Percentiles rank a stretch among this genome's conserved stretches.
These are phyloP conservation scores for Mythimna ferrago DNA, from an alignment of 2,888 invertebrate species.

Conservation along the genomic window DNA sequence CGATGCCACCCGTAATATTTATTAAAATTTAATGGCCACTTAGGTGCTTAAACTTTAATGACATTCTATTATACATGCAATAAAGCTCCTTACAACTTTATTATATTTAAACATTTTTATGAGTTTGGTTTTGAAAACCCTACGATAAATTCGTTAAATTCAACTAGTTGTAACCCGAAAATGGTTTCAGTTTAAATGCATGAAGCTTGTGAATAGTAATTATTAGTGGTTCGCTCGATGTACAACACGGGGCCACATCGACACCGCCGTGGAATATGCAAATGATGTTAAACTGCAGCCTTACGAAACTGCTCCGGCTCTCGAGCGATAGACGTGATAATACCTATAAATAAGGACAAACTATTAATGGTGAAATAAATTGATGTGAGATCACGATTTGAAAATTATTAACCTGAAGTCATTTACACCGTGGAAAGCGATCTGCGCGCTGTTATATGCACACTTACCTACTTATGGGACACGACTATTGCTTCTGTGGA, in stretches of 20 bases:
- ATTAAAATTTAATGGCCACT: conserved; percentile 26
- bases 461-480: conserved; percentile 45
- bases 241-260: conserved; percentile 72
- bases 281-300: conserved; percentile 83
- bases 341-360: conserved; percentile 88
- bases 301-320: conserved; percentile 81
- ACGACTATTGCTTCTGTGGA: conserved; percentile 52
- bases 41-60: conserved; percentile 13
- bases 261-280: conserved; percentile 85
- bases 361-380: conserved; percentile 86
- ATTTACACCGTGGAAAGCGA: conserved; percentile 80
- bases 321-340: conserved; percentile 84
- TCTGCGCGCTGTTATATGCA: conserved; percentile 59
- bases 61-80: conserved; percentile 1
- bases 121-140: conserved; percentile 15
- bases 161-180: conserved; percentile 31
- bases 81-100: conserved; percentile 10
- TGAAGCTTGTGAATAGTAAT: conserved; percentile 66
- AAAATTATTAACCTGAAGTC: conserved; percentile 81
- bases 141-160: conserved; percentile 13
- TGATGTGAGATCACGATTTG: conserved; percentile 87
- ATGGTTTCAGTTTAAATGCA: conserved; percentile 46
- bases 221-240: conserved; percentile 69
- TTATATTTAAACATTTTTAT: background rate
- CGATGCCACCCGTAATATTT: conserved; percentile 12